Percentiles rank a stretch among this genome's conserved stretches.
Conservation (phyloP, 2,888 invertebrate species). For the Thysanoteuthis rhombus region DNA sequence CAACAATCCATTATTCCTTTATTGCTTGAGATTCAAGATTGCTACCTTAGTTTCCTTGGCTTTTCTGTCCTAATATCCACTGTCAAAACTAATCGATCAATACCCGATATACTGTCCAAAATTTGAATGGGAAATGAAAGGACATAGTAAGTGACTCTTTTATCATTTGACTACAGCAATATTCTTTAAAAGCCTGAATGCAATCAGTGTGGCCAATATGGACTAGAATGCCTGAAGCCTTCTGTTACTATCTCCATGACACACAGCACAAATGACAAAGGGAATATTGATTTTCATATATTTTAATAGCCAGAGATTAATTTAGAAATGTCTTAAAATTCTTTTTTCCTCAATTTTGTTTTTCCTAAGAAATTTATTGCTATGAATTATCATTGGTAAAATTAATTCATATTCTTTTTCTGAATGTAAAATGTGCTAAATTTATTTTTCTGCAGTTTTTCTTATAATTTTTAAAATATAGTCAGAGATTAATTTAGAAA, state of each 20-base stretch:
- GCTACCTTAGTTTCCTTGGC: no score
- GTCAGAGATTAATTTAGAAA: background rate
- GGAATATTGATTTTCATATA: background rate
- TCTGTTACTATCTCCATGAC: background rate
- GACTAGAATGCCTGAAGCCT: no score
- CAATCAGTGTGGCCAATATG: background rate
- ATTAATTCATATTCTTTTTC: no score
- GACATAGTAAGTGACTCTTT: background rate
- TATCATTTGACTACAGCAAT: background rate
- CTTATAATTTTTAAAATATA: constrained; percentile 12
- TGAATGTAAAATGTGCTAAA: no score
- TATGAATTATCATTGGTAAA: no score
- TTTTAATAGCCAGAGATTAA: background rate
- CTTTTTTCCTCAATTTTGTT: background rate
- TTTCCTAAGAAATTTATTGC: background rate
- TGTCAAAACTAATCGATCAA: no score
- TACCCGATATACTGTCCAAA: no score
- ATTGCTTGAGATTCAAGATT: no score
- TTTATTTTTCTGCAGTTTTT: no score
- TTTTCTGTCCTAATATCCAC: no score
- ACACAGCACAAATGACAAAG: background rate
- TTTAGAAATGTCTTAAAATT: background rate
- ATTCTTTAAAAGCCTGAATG: background rate
- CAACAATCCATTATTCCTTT: no score
- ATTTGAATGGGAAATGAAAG: background rate